phyloP scores from a whole-genome alignment of 2,113 vertebrate genomes.

The Sorex fumeus region DNA sequence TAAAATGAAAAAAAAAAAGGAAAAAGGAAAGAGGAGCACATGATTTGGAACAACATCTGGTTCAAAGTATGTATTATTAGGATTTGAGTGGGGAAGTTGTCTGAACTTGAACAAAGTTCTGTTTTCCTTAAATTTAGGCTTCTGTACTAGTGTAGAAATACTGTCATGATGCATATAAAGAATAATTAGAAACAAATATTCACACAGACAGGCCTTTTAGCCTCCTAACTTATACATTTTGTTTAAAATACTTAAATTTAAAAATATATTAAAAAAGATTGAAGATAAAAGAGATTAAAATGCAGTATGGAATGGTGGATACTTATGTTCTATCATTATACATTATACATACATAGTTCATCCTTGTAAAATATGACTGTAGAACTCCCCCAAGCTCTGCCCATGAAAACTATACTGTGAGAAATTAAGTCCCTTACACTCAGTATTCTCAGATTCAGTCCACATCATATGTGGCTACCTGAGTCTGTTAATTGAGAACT shows the following conservation, averaged over 20 bases:
- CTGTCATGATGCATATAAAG: neutral
- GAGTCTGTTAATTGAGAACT: neutral
- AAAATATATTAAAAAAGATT: neutral
- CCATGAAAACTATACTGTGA: neutral
- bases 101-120: constrained; percentile 55
- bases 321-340: neutral
- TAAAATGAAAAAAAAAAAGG: constrained; percentile 59
- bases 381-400: neutral
- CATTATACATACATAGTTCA: neutral
- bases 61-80: constrained; percentile 51
- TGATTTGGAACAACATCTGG: constrained; percentile 74
- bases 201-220: neutral
- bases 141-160: constrained; percentile 55
- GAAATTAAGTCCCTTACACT: neutral
- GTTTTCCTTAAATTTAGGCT: constrained; percentile 59
- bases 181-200: constrained; percentile 23
- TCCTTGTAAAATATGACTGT: no score
- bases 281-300: neutral
- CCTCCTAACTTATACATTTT: neutral
- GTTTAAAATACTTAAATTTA: constrained; percentile 38
- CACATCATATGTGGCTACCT: neutral
- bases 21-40: constrained; percentile 1
- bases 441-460: neutral
- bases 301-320: neutral
- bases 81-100: constrained; percentile 42